These are phyloP conservation scores for Allacma fusca DNA, from an alignment of 2,888 invertebrate genomes.

Conservation along the genomic window DNA sequence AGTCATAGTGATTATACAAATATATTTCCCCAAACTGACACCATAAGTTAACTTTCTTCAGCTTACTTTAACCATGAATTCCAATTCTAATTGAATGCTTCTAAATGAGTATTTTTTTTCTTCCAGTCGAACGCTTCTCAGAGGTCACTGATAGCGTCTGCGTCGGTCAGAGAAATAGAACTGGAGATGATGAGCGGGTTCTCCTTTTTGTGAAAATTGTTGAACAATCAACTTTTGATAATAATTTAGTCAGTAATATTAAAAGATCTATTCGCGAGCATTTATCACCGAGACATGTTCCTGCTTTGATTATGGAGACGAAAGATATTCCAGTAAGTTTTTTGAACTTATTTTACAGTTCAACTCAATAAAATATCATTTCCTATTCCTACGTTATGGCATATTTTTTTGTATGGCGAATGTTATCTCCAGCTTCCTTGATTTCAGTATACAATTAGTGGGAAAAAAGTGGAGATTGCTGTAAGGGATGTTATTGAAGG, in stretches of 20 bases:
- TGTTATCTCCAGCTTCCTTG: too few relatives aligned
- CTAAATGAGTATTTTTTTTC: background rate
- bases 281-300: conserved; percentile 68
- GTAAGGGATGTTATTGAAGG: conserved; percentile 66
- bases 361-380: too few relatives aligned
- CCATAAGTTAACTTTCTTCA: too few relatives aligned
- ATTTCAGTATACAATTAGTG: conserved; percentile 68
- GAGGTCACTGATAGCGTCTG: conserved; percentile 69
- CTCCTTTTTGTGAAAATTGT: conserved; percentile 68
- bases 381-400: too few relatives aligned
- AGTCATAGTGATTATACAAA: too few relatives aligned
- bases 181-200: conserved; percentile 67
- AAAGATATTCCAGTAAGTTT: conserved; percentile 62
- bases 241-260: conserved; percentile 64
- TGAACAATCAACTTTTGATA: conserved; percentile 62
- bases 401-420: too few relatives aligned
- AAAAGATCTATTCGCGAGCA: conserved; percentile 65
- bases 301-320: conserved; percentile 65
- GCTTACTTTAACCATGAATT: too few relatives aligned
- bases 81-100: too few relatives aligned
- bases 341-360: too few relatives aligned
- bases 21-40: too few relatives aligned
- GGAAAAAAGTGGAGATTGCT: conserved; percentile 70
- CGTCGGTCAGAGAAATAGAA: conserved; percentile 66
- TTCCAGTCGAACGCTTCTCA: conserved; percentile 66